A percentile compares a stretch with the other conserved stretches of the same genome.
Conservation (phyloP, 1,140 invertebrate species). For the Drosophila sturtevanti region DNA sequence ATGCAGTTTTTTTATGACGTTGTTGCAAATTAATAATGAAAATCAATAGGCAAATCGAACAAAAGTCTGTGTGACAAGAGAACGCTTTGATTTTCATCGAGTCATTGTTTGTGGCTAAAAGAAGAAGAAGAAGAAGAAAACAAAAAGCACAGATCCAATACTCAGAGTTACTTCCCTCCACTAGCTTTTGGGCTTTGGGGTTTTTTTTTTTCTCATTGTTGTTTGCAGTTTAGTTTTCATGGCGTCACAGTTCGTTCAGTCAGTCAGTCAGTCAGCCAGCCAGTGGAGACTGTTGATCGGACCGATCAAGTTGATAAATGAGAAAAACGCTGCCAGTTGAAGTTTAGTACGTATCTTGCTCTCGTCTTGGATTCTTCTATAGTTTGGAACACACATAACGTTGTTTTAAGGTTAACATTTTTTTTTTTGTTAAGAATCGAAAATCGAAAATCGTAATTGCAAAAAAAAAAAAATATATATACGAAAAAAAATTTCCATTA, state of each 20-base stretch:
- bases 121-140: conserved; percentile 39
- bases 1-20: conserved; percentile 51
- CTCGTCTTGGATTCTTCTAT: conserved; percentile 46
- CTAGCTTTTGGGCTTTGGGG: conserved; percentile 50
- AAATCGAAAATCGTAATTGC: conserved; percentile 1
- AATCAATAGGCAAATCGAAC: conserved; percentile 10
- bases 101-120: conserved; percentile 63
- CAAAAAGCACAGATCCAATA: conserved; percentile 51
- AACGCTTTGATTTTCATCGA: conserved; percentile 67
- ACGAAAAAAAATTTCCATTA: conserved; percentile 50
- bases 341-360: conserved; percentile 71
- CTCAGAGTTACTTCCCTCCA: conserved; percentile 5
- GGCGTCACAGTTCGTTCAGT: conserved; percentile 55
- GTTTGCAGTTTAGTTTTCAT: conserved; percentile 32
- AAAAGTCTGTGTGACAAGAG: conserved; percentile 17
- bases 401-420: conserved; percentile 59
- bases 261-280: conserved; percentile 18
- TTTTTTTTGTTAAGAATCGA: conserved; percentile 8
- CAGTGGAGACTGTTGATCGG: background rate
- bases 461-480: conserved; percentile 24
- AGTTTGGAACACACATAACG: conserved; percentile 32
- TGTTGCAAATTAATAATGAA: conserved; percentile 48
- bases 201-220: conserved; percentile 58
- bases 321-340: conserved; percentile 64
- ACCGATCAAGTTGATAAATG: conserved; percentile 66